Evolutionary conservation across 2,888 invertebrate genomes (phyloP), one percentile per base, ranked within the genome.

Genomic region (Protophormia terraenovae): DNA sequence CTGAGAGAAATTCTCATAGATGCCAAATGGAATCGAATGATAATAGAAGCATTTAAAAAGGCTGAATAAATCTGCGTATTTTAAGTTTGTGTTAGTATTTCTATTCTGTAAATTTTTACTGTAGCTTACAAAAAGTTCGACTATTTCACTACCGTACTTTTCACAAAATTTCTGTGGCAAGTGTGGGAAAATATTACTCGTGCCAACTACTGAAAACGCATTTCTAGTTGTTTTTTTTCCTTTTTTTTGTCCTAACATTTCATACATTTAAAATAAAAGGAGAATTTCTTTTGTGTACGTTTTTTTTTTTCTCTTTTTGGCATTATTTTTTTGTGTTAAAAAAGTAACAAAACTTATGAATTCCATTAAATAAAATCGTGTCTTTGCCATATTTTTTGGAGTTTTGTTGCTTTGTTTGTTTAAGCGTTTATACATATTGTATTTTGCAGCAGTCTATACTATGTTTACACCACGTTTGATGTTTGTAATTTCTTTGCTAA

Each of bases 301-400:
- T 62, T 78, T 78, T 67, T 66, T 12, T 16, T 66, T 50, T 35
- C 29, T 16, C 29, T 47, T 29, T 29, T 66, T 27, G n/a, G 1
- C 29, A 22, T 10, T 29, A 60, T 81, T 58, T 66, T 45, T 24
- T 19, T 73, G 50, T 64, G 50, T 66, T 77, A 47, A 62, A 47
- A 62, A 83, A 80, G 6, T 62, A 67, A 67, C 73, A 38, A 80
- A 85, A 87, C 86, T 86, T 87, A 87, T 87, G 87, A 86, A 87
- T 87, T 87, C 87, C 86, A 86, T 87, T 87, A 87, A 82, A 84
- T 58, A 84, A 86, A 87, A 84, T 87, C 87, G 87, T 87, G 87
- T 86, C 87, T 83, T 84, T 84, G 86, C 79, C 79, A 83, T 83
- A 83, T 83, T 83, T 78, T 84, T 72, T 29, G 72, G n/a, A 50